These are phyloP conservation scores for Ctenodactylus gundi DNA, from an alignment of 2,113 vertebrate species.

Conservation along the genomic window DNA sequence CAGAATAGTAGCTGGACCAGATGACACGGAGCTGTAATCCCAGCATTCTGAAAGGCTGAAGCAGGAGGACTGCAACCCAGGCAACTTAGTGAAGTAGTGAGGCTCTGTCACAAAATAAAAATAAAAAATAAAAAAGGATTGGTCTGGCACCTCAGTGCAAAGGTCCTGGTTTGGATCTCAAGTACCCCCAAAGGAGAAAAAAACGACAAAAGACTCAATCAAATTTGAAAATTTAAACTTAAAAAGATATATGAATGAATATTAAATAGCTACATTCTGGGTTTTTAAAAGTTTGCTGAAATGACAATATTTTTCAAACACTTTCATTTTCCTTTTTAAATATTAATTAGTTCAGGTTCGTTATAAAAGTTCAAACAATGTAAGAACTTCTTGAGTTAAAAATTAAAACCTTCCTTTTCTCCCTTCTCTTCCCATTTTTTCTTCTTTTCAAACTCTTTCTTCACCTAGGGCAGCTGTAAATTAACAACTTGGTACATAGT, in stretches of 20 bases:
- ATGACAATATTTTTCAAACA: neutral
- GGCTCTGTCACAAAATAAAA: too few species aligned
- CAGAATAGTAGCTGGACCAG: too few species aligned
- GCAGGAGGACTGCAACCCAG: too few species aligned
- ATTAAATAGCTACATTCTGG: neutral
- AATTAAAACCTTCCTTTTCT: neutral
- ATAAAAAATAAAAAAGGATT: too few species aligned
- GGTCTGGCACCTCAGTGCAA: too few species aligned
- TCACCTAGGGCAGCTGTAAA: neutral
- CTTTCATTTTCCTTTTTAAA: slow-evolving; percentile 16
- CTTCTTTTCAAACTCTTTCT: neutral
- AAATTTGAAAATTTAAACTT: neutral
- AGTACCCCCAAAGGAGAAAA: too few species aligned
- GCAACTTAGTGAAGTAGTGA: too few species aligned
- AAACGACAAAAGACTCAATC: neutral
- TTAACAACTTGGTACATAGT: neutral
- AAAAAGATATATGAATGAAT: neutral
- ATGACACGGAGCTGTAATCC: too few species aligned
- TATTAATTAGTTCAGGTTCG: neutral
- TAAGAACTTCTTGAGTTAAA: neutral
- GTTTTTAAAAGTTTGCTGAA: neutral
- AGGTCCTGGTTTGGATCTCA: too few species aligned
- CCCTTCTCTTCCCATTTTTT: neutral
- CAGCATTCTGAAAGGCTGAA: too few species aligned
- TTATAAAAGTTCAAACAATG: neutral